Evolutionary conservation across 23 tunicate species (phyloP).

Genomic region (Styela plicata): DNA sequence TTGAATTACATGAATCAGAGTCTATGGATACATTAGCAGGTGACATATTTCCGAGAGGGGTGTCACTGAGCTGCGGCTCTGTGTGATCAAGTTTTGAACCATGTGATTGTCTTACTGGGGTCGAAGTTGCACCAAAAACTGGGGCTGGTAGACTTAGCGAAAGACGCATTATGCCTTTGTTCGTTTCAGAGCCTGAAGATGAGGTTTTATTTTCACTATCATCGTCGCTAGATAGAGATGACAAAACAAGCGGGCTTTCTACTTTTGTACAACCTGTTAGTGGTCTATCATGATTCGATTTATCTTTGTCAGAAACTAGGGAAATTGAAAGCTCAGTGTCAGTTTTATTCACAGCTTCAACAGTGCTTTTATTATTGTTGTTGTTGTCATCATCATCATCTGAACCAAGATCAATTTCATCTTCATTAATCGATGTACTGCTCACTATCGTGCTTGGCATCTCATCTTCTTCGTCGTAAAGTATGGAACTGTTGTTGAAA

Average conservation of each 20-base stretch:
- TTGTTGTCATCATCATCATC: slow-evolving; percentile 42
- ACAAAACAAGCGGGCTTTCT: neutral
- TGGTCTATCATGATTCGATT: neutral
- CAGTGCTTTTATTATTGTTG: slow-evolving; percentile 31
- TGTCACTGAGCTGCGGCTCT: neutral
- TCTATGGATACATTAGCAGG: neutral
- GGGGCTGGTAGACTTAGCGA: slow-evolving; percentile 80
- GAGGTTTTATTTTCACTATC: neutral
- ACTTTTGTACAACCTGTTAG: no score
- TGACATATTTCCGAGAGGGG: neutral
- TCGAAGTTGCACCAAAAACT: slow-evolving; percentile 28
- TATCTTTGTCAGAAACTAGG: neutral
- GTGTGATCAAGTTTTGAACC: neutral
- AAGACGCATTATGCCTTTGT: slow-evolving; percentile 14
- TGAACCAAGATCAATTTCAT: slow-evolving; percentile 74
- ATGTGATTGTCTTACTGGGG: neutral
- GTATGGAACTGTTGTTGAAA: slow-evolving; percentile 14
- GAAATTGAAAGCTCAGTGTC: slow-evolving; percentile 3
- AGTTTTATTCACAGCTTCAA: neutral
- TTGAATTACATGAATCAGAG: neutral
- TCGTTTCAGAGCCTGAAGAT: neutral
- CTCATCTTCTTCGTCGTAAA: slow-evolving; percentile 24
- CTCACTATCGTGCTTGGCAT: slow-evolving; percentile 34
- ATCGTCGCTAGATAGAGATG: slow-evolving; percentile 11
- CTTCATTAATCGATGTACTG: slow-evolving; percentile 62